These are phyloP conservation scores for Muscicapa striata DNA, from an alignment of 2,797 vertebrate species.

Conservation along the genomic window DNA sequence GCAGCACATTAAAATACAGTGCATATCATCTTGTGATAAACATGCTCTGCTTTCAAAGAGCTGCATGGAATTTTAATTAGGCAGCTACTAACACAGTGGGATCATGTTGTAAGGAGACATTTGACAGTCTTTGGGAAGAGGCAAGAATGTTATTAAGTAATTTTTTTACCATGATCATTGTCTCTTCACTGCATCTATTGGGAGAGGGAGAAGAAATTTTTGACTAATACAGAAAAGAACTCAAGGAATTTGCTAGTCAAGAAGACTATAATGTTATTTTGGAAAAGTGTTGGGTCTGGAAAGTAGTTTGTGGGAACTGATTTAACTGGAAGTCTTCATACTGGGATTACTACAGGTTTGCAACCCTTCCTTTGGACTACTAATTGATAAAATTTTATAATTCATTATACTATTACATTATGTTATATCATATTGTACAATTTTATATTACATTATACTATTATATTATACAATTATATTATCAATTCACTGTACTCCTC, in stretches of 20 bases:
- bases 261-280: not conserved
- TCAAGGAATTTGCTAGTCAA: not conserved
- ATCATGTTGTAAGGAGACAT: not conserved
- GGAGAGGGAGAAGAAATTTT: not conserved
- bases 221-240: not conserved
- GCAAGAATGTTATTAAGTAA: not conserved
- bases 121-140: not conserved
- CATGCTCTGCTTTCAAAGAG: not conserved
- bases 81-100: not conserved
- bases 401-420: not conserved
- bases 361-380: not conserved
- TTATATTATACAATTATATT: not conserved
- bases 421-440: not conserved
- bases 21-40: not conserved
- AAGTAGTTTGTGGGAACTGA: not conserved
- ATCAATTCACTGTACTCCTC: not conserved
- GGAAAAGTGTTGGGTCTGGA: not conserved
- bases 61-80: constrained; percentile 3
- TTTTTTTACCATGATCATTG: not conserved
- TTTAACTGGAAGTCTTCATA: not conserved
- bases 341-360: not conserved
- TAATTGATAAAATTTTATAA: not conserved
- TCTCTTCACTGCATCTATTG: not conserved
- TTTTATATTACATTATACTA: not conserved
- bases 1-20: not conserved